Evolutionary conservation across 2,113 vertebrate species (phyloP).

Genomic region (Podarcis raffonei): DNA sequence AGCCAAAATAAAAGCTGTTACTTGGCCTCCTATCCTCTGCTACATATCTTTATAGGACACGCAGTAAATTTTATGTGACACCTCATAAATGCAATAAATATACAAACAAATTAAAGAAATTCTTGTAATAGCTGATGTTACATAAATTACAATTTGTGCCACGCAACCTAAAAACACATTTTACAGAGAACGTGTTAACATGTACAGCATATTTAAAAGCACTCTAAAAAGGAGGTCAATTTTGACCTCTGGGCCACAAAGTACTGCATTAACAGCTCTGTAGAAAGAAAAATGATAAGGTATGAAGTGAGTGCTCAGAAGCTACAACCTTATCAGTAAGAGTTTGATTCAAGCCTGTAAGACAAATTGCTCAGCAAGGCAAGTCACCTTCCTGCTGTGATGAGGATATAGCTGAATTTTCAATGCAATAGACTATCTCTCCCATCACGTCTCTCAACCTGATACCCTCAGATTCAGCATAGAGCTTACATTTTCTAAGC

Average conservation of each 20-base stretch:
- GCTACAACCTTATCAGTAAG: slow-evolving; percentile 81
- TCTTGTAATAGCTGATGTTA: slow-evolving; percentile 31
- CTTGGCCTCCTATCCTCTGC: not conserved
- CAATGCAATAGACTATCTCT: slow-evolving; percentile 77
- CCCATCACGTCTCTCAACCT: slow-evolving; percentile 75
- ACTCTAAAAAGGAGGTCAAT: slow-evolving; percentile 78
- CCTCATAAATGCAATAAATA: not conserved
- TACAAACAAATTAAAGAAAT: slow-evolving; percentile 40
- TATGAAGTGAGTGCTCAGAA: slow-evolving; percentile 80
- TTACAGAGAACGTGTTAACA: slow-evolving; percentile 63
- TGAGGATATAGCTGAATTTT: slow-evolving; percentile 79
- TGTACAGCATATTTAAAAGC: slow-evolving; percentile 73
- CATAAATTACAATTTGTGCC: slow-evolving; percentile 54
- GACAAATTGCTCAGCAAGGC: slow-evolving; percentile 83
- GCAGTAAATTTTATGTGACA: not conserved
- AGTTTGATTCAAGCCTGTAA: slow-evolving; percentile 81
- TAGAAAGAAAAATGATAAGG: slow-evolving; percentile 83
- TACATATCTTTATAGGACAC: not conserved
- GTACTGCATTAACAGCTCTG: slow-evolving; percentile 76
- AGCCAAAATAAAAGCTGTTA: not conserved
- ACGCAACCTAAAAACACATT: slow-evolving; percentile 57
- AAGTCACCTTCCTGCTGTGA: slow-evolving; percentile 84
- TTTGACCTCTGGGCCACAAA: slow-evolving; percentile 83
- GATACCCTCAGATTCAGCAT: slow-evolving; percentile 67
- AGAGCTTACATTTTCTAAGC: slow-evolving; percentile 73